Base-by-base conservation (phyloP, 1,140 invertebrate genomes). In the Oscheius sp. region DNA sequence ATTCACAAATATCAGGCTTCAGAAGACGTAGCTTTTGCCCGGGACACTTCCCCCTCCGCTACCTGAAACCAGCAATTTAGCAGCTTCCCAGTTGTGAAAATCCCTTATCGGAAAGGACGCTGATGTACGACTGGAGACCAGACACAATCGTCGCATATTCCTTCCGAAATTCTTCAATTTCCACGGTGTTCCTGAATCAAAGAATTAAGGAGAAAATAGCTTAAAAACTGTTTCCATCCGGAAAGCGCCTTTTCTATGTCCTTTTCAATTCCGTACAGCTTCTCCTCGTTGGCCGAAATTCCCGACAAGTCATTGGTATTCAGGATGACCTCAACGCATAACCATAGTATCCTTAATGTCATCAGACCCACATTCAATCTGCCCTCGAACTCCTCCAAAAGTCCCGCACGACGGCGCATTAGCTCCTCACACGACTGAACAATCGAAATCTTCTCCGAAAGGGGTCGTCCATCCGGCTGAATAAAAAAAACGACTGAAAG, bases 371-470 rank as follows among this genome's bases (percentile, higher is more conserved):
- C 55, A 13, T 63, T 63, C 61, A 63, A 26, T n/a, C 61, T 29
- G 13, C 35, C 26, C 18, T 63, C 61, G 61, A 63, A 63, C 35
- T 63, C 61, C 31, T 63, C 26, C 7, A 63, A 32, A 7, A 63
- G 31, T 42, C 35, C 32, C 26, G 61, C 61, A 7, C 61, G 15
- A 13, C 35, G 18, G 28, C 61, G 18, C 10, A 26, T 63, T 7
- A 63, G 15, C 31, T 63, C 61, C 7, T 13, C 61, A 26, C 61
- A 63, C 15, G 15, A 36, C 31, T 63, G 32, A 32, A 63, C 61
- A 38, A 36, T n/a, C 15, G 15, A 18, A n/a, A 63, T 36, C 61
- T 63, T 42, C 18, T 36, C 36, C 32, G 32, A 63, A n/a, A 38
- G 61, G 4, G 32, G 32, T 7, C 61, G 61, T 13, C 32, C 35